Percentiles rank a stretch among this genome's conserved stretches.
phyloP scores from a whole-genome alignment of 2,113 vertebrate genomes.

The Seriola rivoliana region DNA sequence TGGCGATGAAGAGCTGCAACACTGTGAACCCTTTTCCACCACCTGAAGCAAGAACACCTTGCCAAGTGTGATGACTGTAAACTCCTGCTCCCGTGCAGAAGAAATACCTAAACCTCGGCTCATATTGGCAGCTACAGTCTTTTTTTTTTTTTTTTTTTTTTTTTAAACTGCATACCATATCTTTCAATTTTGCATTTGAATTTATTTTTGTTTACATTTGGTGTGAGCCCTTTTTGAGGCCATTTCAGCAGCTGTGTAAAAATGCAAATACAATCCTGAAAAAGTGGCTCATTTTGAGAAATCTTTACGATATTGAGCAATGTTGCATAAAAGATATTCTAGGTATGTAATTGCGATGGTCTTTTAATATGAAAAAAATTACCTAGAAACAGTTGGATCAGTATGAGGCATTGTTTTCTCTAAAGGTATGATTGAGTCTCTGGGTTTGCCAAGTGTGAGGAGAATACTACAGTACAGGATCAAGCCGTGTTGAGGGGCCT shows the following conservation, averaged over 20 bases:
- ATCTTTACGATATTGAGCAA: neutral
- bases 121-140: neutral
- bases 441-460: conserved; percentile 73
- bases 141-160: neutral
- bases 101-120: conserved; percentile 14
- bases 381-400: conserved; percentile 36
- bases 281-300: neutral
- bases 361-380: conserved; percentile 20
- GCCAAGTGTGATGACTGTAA: conserved; percentile 58
- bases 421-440: conserved; percentile 59
- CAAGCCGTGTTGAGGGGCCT: conserved; percentile 62
- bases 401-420: conserved; percentile 42
- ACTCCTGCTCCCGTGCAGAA: conserved; percentile 21
- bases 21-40: conserved; percentile 32
- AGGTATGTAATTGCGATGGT: conserved; percentile 13
- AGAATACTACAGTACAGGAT: conserved; percentile 59
- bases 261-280: neutral
- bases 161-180: neutral
- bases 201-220: conserved; percentile 7
- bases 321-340: neutral
- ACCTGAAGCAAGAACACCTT: conserved; percentile 63
- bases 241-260: neutral
- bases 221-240: neutral
- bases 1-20: conserved; percentile 15
- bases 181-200: neutral